Evolutionary conservation across 2,888 invertebrate species (phyloP), one percentile per base, ranked within the genome.

Genomic region (Cantharis lateralis): DNA sequence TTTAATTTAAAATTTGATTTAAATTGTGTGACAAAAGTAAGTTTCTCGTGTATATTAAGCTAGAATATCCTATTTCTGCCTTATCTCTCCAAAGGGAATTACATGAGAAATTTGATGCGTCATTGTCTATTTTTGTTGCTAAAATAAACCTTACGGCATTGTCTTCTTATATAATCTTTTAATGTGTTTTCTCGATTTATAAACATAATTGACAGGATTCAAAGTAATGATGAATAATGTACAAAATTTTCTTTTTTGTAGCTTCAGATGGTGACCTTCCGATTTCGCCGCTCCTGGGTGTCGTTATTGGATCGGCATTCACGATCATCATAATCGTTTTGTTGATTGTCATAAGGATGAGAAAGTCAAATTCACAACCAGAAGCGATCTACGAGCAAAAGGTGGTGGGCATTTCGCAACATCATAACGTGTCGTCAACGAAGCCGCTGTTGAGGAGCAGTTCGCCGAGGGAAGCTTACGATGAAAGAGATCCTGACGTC

Each of bases 401-500:
- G 87, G 85, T 89, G 80, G 87, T 89, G 83, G 86, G 73, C 62
- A 78, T 77, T 28, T 78, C 78, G 26, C 83, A 83, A 62, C 86
- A 86, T 77, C 85, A 86, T 71, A 86, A 86, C n/a, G 78, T 85
- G 78, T 85, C 86, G 11, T 87, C 87, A 3, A 87, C 86, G 20
- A 88, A 88, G 81, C 88, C 88, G 3, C 83, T 88, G 26, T 80
- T 88, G 64, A 81, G 88, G 68, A 88, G 88, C 75, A 83, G 85
- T 18, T 87, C 88, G 15, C 87, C 87, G 63, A 85, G 88, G 78
- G 89, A 89, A 70, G 82, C 84, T 15, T 81, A 84, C 11, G 91
- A 92, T 82, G 92, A 92, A 84, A 90, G 91, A 82, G 94, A 94
- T 88, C 94, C 94, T 15, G 94, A 94, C 87, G 92, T 94, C 78